Evolutionary conservation across 2,797 vertebrate species (phyloP), one percentile per base, ranked within the genome.

Genomic region (Halcyon badia): DNA sequence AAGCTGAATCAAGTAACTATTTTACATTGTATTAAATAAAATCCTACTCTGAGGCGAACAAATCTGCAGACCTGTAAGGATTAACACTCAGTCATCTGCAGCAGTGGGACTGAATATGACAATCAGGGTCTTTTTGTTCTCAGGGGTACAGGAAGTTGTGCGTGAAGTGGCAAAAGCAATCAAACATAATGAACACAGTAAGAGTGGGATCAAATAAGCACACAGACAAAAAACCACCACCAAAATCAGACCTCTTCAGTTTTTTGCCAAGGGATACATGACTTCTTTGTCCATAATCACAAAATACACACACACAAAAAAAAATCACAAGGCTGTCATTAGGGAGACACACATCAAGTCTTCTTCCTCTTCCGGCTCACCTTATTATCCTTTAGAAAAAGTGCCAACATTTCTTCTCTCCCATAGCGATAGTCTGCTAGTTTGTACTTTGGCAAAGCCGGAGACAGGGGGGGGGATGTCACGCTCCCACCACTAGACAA

Each of bases 361-460:
- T 10, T 11, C 35, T 31, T 51, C 25, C 35, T 72, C 35, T 48
- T 83, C 21, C n/a, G 44, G 39, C 98, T 96, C 97, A 99, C 99
- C 99, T 99, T 99, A 98, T 99, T 99, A 97, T 99, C 99, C 99
- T 99, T 99, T 98, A 99, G 98, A 98, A 99, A 99, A 99, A 99
- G 99, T 99, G 99, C 99, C 99, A 99, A 97, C 99, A 99, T 99
- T 98, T 99, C 99, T 99, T 99, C 99, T 99, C 99, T 99, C 96
- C 99, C 99, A 39, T 99, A 99, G 95, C 99, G 99, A 98, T 99
- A 99, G 98, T 99, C 99, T 98, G 99, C 99, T 98, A 99, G 99
- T 98, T 99, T 99, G 98, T 99, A 99, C 98, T 99, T 99, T 98
- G 99, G 99, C 99, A 99, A 98, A 70, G 98, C 99, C 89, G 99